Base-by-base conservation (phyloP, 2,797 vertebrate species). In the Gymnodraco acuticeps region DNA sequence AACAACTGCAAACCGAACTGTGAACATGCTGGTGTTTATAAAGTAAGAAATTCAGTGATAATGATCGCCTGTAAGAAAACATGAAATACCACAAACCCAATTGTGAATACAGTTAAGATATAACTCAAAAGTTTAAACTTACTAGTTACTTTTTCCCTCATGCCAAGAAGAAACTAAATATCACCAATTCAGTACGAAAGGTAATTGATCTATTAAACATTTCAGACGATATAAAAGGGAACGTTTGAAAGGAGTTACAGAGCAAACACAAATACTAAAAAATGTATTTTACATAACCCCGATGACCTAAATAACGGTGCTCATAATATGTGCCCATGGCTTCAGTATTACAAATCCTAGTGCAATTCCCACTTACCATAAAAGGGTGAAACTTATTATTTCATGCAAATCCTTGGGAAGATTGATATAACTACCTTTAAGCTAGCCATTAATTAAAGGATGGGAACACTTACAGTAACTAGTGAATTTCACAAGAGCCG, bases 341-440 rank as follows among this genome's bases (percentile, higher is more conserved):
- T 67, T 74, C 50, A 42, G 52, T 58, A 58, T 46, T 63, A 64
- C 64, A 77, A 70, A 62, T 31, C 52, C 12, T 1, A 43, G 4
- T 46, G 43, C 31, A 69, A 69, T 70, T 63, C 50, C 55, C 70
- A 60, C 66, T 84, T 78, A 52, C 33, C 54, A 83, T 81, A 38
- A 38, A 38, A 7, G 33, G 33, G 33, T 38, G 33, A 38, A 38
- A 9, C 33, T 38, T 38, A 7, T 8, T 38, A 38, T 38, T 7
- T 38, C 33, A 38, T 38, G 33, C 33, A 38, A 38, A 38, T 38
- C 33, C 33, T 38, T 38, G 6, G 33, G 33, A 38, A 38, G 33
- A 38, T 38, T 38, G 33, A 38, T 38, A 38, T 9, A 38, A 38
- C 33, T 38, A 38, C 33, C 33, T 38, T 9, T 38, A 38, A 38